These are phyloP conservation scores for Dastarcus helophoroides DNA, from an alignment of 2,888 invertebrate species.

Conservation along the genomic window DNA sequence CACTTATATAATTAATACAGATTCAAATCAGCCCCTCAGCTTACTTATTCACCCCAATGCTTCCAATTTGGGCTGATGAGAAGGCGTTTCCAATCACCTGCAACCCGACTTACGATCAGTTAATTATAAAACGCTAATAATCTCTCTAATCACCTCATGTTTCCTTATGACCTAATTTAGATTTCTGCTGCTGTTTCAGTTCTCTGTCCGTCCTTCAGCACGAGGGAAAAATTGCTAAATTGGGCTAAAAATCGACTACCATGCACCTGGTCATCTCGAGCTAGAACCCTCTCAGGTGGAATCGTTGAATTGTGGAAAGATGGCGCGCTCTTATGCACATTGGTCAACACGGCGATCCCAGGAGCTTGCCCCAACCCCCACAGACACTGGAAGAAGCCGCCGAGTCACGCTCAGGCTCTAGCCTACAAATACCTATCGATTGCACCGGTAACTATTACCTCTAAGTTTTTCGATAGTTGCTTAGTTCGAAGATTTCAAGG, in stretches of 20 bases:
- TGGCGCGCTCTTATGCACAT: slow-evolving; percentile 48
- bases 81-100: too few relatives aligned
- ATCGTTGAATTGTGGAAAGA: slow-evolving; percentile 44
- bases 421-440: slow-evolving; percentile 50
- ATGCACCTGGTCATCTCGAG: slow-evolving; percentile 23
- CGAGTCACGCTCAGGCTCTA: slow-evolving; percentile 47
- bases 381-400: slow-evolving; percentile 38
- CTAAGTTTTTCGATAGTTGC: too few relatives aligned
- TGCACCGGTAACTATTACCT: slow-evolving; percentile 40
- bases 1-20: too few relatives aligned
- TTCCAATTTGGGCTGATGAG: too few relatives aligned
- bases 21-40: too few relatives aligned
- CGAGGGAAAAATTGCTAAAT: slow-evolving; percentile 27
- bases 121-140: too few relatives aligned
- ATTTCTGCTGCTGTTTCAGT: slow-evolving; percentile 20
- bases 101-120: too few relatives aligned
- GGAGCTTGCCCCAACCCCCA: slow-evolving; percentile 46
- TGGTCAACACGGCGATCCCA: slow-evolving; percentile 46
- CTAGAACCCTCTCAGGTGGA: slow-evolving; percentile 34
- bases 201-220: slow-evolving; percentile 30
- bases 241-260: slow-evolving; percentile 29
- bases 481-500: too few relatives aligned
- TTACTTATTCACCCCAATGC: too few relatives aligned
- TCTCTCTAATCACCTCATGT: too few relatives aligned
- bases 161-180: too few relatives aligned